These are phyloP conservation scores for Aphyosemion australe DNA, from an alignment of 2,113 vertebrate species.

Conservation along the genomic window DNA sequence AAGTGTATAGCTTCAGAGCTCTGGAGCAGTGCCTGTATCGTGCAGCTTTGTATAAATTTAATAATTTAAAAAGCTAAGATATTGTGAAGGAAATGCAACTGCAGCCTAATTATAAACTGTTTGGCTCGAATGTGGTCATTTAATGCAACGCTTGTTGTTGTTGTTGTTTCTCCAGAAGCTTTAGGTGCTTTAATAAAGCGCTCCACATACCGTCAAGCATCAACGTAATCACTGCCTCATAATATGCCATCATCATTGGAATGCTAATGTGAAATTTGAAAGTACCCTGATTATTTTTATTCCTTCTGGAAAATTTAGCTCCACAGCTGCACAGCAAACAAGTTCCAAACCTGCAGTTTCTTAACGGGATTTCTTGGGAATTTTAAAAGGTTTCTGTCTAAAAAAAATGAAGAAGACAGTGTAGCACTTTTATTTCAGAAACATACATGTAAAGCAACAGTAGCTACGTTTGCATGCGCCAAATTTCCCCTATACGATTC, in stretches of 20 bases:
- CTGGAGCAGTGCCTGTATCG: neutral
- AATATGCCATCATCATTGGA: constrained; percentile 7
- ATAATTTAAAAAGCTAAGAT: neutral
- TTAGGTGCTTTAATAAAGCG: constrained; percentile 7
- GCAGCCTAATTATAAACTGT: too few relatives aligned
- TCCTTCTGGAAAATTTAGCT: neutral
- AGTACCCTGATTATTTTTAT: neutral
- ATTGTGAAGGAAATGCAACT: too few relatives aligned
- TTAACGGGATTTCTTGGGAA: too few relatives aligned
- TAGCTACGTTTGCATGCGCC: too few relatives aligned
- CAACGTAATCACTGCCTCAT: constrained; percentile 7
- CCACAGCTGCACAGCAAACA: neutral
- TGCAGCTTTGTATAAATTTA: neutral
- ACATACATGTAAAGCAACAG: too few relatives aligned
- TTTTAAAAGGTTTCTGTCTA: too few relatives aligned
- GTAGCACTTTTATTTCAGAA: too few relatives aligned
- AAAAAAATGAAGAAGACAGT: too few relatives aligned
- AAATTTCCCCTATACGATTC: too few relatives aligned
- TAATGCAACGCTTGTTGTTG: neutral
- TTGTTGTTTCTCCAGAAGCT: neutral
- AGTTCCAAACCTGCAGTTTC: too few relatives aligned
- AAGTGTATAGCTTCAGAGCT: too few relatives aligned
- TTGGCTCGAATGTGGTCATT: neutral
- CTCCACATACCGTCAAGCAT: constrained; percentile 1
- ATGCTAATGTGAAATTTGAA: neutral